Base-by-base conservation (phyloP, 2,888 invertebrate species). In the Drosophila multiciliata region DNA sequence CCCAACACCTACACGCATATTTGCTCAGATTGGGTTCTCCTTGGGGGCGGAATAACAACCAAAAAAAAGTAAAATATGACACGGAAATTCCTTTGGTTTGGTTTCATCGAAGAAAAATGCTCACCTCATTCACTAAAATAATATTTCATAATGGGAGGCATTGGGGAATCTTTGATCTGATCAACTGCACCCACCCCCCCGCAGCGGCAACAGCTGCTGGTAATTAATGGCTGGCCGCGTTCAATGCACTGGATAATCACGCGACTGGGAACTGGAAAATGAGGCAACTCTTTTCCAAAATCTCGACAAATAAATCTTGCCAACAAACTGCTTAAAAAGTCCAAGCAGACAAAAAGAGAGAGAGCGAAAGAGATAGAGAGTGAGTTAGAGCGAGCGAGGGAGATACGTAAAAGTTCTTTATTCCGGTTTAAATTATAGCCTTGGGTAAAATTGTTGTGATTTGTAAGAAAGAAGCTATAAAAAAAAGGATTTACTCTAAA, bases 231-330 rank as follows among this genome's bases (percentile, higher is more conserved):
- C 69, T 73, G 80, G 76, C 73, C 82, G 80, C 89, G 87, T 88
- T 89, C 87, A 89, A 87, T 89, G 85, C 87, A 90, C 88, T 85
- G 87, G 80, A 90, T 88, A 89, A 90, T 90, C 89, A 83, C 76
- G 75, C 79, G 79, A 75, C 82, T 75, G 78, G 67, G 26, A 4
- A 75, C 82, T 75, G 78, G 67, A 58, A 68, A 75, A 68, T 72
- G 73, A 79, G 75, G 70, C 81, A 82, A 84, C 89, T 82, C 86
- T 88, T 88, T 86, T 55, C 55, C 72, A 57, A 83, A 86, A 86
- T 86, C 88, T 88, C 87, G 57, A 75, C 83, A 83, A 82, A 86
- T 88, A 86, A 86, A 86, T 86, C 88, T 88, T 59, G 64, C 45
- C 75, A 82, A 66, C 70, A 76, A 67, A 68, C 74, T 66, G 76